Evolutionary conservation across 2,797 vertebrate genomes (phyloP), one percentile per base, ranked within the genome.

Genomic region (Sebastiscus albofasciatus): DNA sequence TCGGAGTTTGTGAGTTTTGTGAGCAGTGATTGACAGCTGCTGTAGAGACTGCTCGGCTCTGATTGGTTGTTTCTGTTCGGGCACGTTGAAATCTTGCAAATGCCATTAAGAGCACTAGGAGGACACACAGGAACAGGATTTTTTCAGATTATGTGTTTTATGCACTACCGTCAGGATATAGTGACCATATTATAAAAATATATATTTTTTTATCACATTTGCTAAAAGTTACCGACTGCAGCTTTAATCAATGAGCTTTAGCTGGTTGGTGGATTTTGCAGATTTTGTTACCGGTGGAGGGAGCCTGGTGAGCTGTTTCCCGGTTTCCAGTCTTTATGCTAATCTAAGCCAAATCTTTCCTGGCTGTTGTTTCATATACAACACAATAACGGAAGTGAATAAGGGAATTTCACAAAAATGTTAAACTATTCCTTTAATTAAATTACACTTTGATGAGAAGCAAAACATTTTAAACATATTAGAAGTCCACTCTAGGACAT

Each of bases 401-500:
- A 26, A 8, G 11, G 3, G 3, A 12, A 24, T 72, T 55, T 56
- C 49, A 46, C 59, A 56, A n/a, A 78, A 81, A 78, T 75, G 67
- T 67, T 27, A 66, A 82, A 85, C 64, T 77, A 36, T 66, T 80
- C 55, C 72, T 75, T 82, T 60, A 67, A 59, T 71, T 74, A 2
- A 75, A 31, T 39, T 36, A 13, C 33, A 65, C 69, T 52, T 39
- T 16, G 42, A 75, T 71, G 27, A 67, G 31, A 67, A 75, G 31
- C 65, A 85, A 80, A 85, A 86, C 46, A 46, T 78, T 80, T 55
- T 34, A 6, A 76, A 81, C 49, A 80, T 66, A 61, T 68, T 10
- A 31, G 9, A 73, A 54, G 22, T 76, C 31, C 62, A 72, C 12
- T 26, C 8, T 54, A 8, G 26, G 84, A 81, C 62, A 52, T 33